Conservation (phyloP, 2,888 invertebrate genomes). For the Clunio marinus region DNA sequence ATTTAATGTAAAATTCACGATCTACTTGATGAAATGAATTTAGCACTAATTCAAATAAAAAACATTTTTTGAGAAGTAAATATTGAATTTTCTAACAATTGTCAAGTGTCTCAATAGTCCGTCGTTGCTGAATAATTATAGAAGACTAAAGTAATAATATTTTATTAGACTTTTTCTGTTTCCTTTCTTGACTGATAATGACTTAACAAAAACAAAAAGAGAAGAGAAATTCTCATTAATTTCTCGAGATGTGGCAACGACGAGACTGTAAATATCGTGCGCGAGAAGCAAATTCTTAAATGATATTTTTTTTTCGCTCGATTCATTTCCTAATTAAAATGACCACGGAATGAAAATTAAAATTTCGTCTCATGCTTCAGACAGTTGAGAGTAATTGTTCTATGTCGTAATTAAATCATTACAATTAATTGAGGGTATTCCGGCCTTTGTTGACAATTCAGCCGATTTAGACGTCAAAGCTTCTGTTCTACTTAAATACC, state of each 20-base stretch:
- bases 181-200: constrained; percentile 1
- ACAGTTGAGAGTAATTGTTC: constrained; percentile 8
- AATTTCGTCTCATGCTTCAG: not conserved
- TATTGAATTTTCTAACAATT: no score
- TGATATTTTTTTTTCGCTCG: constrained; percentile 4
- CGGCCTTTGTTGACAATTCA: not conserved
- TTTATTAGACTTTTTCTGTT: not conserved
- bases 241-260: not conserved
- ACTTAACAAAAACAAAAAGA: constrained; percentile 5
- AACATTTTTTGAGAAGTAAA: no score
- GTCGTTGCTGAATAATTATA: constrained; percentile 3
- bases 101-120: not conserved
- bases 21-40: no score
- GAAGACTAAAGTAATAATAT: not conserved
- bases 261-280: not conserved
- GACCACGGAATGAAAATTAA: constrained; percentile 7
- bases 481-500: no score
- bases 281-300: constrained; percentile 1
- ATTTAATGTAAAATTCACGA: no score
- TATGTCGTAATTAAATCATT: constrained; percentile 25
- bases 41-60: no score
- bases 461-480: no score
- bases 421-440: constrained; percentile 15
- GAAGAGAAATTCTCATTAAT: constrained; percentile 3
- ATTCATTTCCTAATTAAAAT: constrained; percentile 28